Conservation (phyloP, 2,797 vertebrate genomes). For the Hydrophis major region DNA sequence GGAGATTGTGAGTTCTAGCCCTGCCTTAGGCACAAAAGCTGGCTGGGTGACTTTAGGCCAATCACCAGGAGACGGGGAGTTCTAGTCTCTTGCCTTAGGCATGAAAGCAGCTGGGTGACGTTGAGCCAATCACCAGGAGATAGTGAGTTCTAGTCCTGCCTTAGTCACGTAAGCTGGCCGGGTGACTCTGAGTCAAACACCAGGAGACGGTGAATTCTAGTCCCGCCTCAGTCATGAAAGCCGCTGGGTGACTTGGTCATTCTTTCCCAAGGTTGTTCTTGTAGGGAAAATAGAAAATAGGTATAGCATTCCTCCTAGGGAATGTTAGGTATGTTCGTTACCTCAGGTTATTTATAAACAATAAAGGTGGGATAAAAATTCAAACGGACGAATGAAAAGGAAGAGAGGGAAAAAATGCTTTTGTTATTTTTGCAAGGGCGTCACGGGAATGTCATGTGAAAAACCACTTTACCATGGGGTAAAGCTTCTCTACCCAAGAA, state of each 20-base stretch:
- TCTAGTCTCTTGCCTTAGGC: no score
- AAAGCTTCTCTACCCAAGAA: background rate
- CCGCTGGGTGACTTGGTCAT: background rate
- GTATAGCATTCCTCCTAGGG: no score
- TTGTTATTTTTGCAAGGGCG: background rate
- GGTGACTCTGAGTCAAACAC: background rate
- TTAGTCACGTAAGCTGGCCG: accelerated
- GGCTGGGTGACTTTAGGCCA: background rate
- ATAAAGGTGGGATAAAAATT: background rate
- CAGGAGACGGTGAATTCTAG: background rate
- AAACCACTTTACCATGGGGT: background rate
- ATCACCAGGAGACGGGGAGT: no score
- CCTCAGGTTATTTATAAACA: background rate
- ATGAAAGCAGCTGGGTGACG: no score
- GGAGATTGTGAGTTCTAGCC: background rate
- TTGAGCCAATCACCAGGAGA: no score
- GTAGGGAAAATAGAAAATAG: background rate
- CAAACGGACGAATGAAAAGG: background rate
- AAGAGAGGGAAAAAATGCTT: background rate
- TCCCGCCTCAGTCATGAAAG: no score
- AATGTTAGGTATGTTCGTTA: background rate
- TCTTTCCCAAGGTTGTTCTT: background rate
- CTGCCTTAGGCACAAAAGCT: background rate
- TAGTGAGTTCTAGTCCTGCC: background rate
- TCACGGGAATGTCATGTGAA: background rate